Evolutionary conservation across 2,888 invertebrate genomes (phyloP), one percentile per base, ranked within the genome.

Genomic region (Saturnia japonica): DNA sequence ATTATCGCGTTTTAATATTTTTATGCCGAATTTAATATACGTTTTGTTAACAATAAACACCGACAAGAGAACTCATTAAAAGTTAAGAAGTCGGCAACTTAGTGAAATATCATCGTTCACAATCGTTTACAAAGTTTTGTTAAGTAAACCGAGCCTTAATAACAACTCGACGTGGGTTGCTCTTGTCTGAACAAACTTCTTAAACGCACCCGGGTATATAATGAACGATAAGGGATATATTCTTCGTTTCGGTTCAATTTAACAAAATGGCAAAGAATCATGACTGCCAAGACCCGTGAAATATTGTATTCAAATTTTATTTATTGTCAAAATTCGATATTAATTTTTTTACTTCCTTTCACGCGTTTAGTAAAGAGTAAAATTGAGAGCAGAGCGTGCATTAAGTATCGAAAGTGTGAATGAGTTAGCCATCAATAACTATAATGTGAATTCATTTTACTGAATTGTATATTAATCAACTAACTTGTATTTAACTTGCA

Each of bases 71-170:
- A 19, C 40, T n/a, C 64, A 64, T 64, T 64, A 64, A 64, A 64
- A 64, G 64, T 64, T 64, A 64, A 64, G 43, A 45, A 67, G 16
- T 25, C 22, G 34, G 45, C 8, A 67, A 45, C 67, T 45, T 45
- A 42, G 1, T 68, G 25, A 54, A 68, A 68, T 34, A 68, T 68
- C n/a, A 51, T 51, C 47, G 68, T 47, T 34, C 34, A 28, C 45
- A 68, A 45, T 28, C 68, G 54, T 70, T 57, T 67, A 70, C 67
- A 67, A 70, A 70, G 67, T 66, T 45, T 25, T 47, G 67, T 28
- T 57, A 68, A 68, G 67, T 67, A 70, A 70, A 70, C 54, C 68
- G 54, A 47, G 67, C 67, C 43, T 54, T 67, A 57, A 70, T 67
- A 67, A 64, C 40, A 40, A 67, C 28, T 47, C 14, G 47, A 68